Percentiles rank a stretch among this genome's conserved stretches.
Evolutionary conservation across 2,888 invertebrate species (phyloP).

Genomic region (Watsonalla cultraria): DNA sequence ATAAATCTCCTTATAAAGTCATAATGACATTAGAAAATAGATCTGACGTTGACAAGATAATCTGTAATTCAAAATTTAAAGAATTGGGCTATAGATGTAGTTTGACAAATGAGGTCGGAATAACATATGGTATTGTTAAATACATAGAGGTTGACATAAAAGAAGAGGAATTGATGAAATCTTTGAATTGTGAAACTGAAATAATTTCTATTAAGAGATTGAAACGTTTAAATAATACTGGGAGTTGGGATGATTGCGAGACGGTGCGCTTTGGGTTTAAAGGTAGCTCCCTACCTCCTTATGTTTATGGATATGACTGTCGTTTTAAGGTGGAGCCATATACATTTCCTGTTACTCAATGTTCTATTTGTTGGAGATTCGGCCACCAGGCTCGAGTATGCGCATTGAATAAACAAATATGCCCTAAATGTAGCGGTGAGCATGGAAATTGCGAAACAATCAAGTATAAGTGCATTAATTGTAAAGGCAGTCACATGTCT

Average conservation of each 20-base stretch:
- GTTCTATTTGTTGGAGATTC: no score
- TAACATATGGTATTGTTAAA: slow-evolving; percentile 1
- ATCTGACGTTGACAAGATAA: no score
- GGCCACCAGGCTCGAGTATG: no score
- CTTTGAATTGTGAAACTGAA: background rate
- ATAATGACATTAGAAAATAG: no score
- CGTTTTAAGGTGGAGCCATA: background rate
- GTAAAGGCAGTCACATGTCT: background rate
- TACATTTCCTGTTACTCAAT: background rate
- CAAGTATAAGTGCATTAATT: background rate
- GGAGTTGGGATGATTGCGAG: slow-evolving; percentile 1
- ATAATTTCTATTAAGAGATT: slow-evolving; percentile 2
- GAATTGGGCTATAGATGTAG: background rate
- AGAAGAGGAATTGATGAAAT: background rate
- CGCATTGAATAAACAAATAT: no score
- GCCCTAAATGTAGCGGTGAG: no score
- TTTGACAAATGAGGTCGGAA: background rate
- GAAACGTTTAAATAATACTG: background rate
- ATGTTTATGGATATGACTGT: slow-evolving; percentile 1
- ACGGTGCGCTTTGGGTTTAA: slow-evolving; percentile 4
- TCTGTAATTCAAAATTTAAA: background rate
- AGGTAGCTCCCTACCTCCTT: background rate
- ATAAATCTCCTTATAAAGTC: no score
- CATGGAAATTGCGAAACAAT: no score
- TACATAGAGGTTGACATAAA: background rate